Percentiles rank a stretch among this genome's conserved stretches.
Conservation (phyloP, 2,888 invertebrate genomes). For the Chromoteleia sp. region DNA sequence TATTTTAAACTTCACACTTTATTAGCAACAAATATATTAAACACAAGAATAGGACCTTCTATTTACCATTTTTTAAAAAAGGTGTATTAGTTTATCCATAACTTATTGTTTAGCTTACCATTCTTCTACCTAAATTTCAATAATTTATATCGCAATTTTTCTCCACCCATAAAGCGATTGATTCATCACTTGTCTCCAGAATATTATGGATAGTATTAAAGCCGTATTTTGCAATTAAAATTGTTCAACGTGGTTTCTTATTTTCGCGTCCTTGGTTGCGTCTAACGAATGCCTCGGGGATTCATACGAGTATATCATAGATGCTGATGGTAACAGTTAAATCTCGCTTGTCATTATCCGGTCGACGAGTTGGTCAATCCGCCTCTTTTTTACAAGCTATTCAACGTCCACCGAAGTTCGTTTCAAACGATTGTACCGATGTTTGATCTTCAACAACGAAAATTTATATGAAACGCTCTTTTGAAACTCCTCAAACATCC, state of each 20-base stretch:
- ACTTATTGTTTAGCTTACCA: too few relatives aligned
- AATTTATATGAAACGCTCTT: background rate
- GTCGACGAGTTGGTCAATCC: constrained; percentile 64
- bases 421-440: constrained; percentile 12
- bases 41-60: too few relatives aligned
- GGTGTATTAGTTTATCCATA: too few relatives aligned
- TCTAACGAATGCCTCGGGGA: constrained; percentile 14
- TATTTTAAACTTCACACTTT: too few relatives aligned
- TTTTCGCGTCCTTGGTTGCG: constrained; percentile 41
- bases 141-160: too few relatives aligned
- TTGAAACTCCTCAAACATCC: background rate
- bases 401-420: constrained; percentile 36
- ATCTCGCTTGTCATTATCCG: constrained; percentile 66
- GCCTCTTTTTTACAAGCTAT: constrained; percentile 62
- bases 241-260: background rate
- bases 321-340: constrained; percentile 53
- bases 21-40: too few relatives aligned
- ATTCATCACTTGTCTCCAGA: too few relatives aligned
- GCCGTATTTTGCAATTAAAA: too few relatives aligned
- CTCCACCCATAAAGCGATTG: too few relatives aligned
- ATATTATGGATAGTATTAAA: too few relatives aligned
- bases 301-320: constrained; percentile 44
- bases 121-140: too few relatives aligned
- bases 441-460: constrained; percentile 23
- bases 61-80: too few relatives aligned